Conservation (phyloP, 2,888 invertebrate species). For the Rotaria sp. region DNA sequence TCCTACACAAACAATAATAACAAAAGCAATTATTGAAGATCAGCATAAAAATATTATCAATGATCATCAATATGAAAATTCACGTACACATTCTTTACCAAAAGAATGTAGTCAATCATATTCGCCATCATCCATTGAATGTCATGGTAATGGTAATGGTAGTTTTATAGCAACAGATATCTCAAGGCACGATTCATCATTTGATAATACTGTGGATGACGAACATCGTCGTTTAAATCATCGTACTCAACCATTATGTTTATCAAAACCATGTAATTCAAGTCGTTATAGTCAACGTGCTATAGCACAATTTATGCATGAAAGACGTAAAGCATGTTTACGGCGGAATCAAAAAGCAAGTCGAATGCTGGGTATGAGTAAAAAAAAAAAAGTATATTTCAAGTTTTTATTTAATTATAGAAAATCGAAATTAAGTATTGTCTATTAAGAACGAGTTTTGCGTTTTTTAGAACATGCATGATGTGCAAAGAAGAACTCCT, state of each 20-base stretch:
- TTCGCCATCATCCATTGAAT: not conserved
- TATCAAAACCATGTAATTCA: not conserved
- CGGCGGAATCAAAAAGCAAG: slow-evolving; percentile 38
- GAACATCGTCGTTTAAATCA: not conserved
- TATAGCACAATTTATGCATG: not conserved
- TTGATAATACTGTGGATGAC: not conserved
- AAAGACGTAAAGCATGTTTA: slow-evolving; percentile 33
- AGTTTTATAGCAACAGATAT: not conserved
- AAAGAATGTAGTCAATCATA: not conserved
- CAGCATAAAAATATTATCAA: not conserved
- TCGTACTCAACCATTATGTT: not conserved
- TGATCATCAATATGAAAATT: not conserved
- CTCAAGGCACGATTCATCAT: not conserved
- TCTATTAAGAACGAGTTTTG: no score
- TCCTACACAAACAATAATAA: not conserved
- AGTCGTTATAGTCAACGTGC: slow-evolving; percentile 5
- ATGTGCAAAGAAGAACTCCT: no score
- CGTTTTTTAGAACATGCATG: no score
- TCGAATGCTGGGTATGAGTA: slow-evolving; percentile 29
- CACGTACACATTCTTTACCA: not conserved
- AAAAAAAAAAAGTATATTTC: no score
- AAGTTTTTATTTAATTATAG: no score
- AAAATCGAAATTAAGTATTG: no score
- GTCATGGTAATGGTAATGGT: not conserved
- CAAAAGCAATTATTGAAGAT: not conserved